These are phyloP conservation scores for Pseudochromis fuscus DNA, from an alignment of 2,797 vertebrate genomes.

Conservation along the genomic window DNA sequence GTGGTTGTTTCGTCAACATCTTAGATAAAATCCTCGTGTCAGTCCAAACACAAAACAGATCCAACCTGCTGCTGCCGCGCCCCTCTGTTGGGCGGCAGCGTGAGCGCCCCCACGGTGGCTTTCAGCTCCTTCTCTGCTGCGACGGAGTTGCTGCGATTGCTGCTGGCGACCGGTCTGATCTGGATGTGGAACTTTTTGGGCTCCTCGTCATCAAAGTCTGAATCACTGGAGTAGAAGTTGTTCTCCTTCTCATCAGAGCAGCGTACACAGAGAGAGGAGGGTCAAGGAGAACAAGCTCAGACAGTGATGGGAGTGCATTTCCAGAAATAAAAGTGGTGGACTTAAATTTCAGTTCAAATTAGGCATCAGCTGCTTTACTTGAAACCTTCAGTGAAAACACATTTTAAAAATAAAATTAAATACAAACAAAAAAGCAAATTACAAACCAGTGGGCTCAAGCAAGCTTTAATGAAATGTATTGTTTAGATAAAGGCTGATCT, in stretches of 20 bases:
- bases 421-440: neutral
- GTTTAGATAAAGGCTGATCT: slow-evolving; percentile 12
- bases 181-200: slow-evolving; percentile 93
- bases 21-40: neutral
- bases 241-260: slow-evolving; percentile 84
- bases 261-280: slow-evolving; percentile 62
- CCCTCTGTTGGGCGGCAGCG: slow-evolving; percentile 88
- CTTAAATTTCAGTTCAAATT: no score
- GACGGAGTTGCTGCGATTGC: slow-evolving; percentile 78
- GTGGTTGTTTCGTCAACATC: neutral
- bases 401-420: no score
- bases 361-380: no score
- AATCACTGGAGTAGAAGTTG: slow-evolving; percentile 93
- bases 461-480: slow-evolving; percentile 1
- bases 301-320: neutral
- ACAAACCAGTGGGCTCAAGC: neutral
- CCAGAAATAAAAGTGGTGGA: no score
- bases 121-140: slow-evolving; percentile 90
- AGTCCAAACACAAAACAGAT: neutral
- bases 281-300: slow-evolving; percentile 70
- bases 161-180: slow-evolving; percentile 89
- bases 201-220: slow-evolving; percentile 94
- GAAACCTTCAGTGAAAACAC: no score
- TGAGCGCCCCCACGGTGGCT: slow-evolving; percentile 91
- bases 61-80: slow-evolving; percentile 67